Base-by-base conservation (phyloP, 2,888 invertebrate species). In the Drosophila eohydei region DNA sequence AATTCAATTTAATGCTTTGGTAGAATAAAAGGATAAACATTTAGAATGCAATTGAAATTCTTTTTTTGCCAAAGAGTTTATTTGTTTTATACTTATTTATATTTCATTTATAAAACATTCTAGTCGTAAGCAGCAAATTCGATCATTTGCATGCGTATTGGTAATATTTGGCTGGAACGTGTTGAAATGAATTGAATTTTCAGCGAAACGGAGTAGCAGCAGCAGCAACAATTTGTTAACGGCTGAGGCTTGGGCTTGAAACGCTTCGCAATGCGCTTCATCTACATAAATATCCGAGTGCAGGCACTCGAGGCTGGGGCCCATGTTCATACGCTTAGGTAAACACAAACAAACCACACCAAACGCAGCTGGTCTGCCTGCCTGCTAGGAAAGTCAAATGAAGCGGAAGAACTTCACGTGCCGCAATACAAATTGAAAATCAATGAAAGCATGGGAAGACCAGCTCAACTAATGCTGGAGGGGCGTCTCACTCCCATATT, bases 391-490 rank as follows among this genome's bases (percentile, higher is more conserved):
- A 40, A 64, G 46, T 28, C 71, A 84, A 83, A 87, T 83, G 82
- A 82, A 87, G 87, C 75, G 71, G 80, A 87, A 84, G 69, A 84
- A 81, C 82, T 87, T 84, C 82, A 84, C 83, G 87, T 87, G 78
- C 82, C 80, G 82, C 73, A 75, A 57, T 74, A 87, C 83, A 84
- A 84, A 84, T 84, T 82, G 82, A 87, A 84, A 84, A 84, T 84
- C 83, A 84, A 84, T 84, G 87, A 28, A 66, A 64, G 78, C 56
- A 67, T 57, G 67, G 70, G 65, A 73, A 71, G 46, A 60, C 11
- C 55, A 57, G 46, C n/a, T 44, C 43, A 59, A 60, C 51, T 58
- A 52, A 36, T 60, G 38, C 26, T 36, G 16, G 30, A 34, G 38
- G 54, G 32, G 26, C 28, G 32, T 30, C 26, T 48, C 41, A 36